Base-by-base conservation (phyloP, 2,888 invertebrate genomes). In the Folsomia manolachei region DNA sequence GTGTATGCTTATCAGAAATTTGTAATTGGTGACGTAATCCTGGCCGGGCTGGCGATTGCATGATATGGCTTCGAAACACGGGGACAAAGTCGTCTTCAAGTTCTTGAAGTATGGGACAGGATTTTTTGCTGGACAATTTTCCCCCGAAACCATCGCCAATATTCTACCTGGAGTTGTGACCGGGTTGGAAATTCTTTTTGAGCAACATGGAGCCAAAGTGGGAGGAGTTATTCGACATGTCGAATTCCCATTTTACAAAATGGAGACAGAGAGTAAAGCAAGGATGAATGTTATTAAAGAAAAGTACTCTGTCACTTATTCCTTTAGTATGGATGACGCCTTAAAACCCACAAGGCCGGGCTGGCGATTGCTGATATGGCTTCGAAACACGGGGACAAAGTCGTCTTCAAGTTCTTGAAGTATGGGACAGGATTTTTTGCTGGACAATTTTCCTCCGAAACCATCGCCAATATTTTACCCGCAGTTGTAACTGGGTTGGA, bases 401-500 rank as follows among this genome's bases (percentile, higher is more conserved):
- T 56, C 7, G n/a, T 14, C 21, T 75, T 77, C 64, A 77, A 77
- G 51, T 77, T 77, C 64, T 60, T 77, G 21, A 77, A 77, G 63
- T 77, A 77, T 70, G 75, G 77, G 26, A 72, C 77, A 1, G 77
- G 77, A n/a, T 74, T 71, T 62, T 77, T 77, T 71, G 77, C 75
- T 4, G 71, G 77, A 25, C 71, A 71, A 21, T 74, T 75, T 68
- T 63, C 14, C 1, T 39, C 64, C 1, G 26, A 71, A 18, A 62
- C 73, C 14, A 39, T 72, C 23, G 25, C 51, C 0, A 27, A 72
- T 21, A 72, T 77, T 61, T 60, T 75, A 14, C 1, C 60, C 1
- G 77, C 69, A 1, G 75, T 77, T 19, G 14, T 77, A 18, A 72
- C 72, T 65, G 77, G 77, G 27, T 11, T 77, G 7, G 75, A 77